phyloP scores from a whole-genome alignment of 2,797 vertebrate genomes.

The Diceros bicornis region DNA sequence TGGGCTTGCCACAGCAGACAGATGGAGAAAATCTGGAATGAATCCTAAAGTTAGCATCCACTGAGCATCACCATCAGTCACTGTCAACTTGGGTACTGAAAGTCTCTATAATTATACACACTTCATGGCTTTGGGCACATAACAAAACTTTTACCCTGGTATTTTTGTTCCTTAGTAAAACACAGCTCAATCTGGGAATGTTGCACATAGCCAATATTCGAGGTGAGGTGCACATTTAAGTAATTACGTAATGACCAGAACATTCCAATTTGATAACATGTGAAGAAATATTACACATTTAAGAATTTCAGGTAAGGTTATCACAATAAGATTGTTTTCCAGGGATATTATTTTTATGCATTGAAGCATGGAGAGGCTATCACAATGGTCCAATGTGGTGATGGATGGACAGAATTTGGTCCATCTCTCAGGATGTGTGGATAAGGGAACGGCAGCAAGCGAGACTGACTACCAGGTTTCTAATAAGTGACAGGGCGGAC shows the following conservation, averaged over 20 bases:
- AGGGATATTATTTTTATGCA: background rate
- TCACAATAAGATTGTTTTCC: background rate
- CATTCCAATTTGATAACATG: too few relatives aligned
- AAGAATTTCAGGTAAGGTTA: background rate
- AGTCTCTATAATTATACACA: background rate
- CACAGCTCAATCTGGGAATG: background rate
- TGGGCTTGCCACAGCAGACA: too few relatives aligned
- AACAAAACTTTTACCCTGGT: background rate
- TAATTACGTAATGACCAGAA: background rate
- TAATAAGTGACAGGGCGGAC: background rate
- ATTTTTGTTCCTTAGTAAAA: background rate
- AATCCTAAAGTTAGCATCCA: too few relatives aligned
- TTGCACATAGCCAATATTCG: background rate
- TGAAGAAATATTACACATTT: background rate
- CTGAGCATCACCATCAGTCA: fast-evolving
- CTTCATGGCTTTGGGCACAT: background rate
- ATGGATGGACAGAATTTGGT: background rate
- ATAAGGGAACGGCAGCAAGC: background rate
- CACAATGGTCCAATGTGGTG: too few relatives aligned
- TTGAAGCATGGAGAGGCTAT: background rate
- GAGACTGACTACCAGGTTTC: background rate
- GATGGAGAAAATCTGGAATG: background rate
- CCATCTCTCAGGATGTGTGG: background rate
- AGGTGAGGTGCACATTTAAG: background rate
- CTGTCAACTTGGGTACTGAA: background rate